These are phyloP conservation scores for Arrhamphus sclerolepis DNA, from an alignment of 2,797 vertebrate species.

Conservation along the genomic window DNA sequence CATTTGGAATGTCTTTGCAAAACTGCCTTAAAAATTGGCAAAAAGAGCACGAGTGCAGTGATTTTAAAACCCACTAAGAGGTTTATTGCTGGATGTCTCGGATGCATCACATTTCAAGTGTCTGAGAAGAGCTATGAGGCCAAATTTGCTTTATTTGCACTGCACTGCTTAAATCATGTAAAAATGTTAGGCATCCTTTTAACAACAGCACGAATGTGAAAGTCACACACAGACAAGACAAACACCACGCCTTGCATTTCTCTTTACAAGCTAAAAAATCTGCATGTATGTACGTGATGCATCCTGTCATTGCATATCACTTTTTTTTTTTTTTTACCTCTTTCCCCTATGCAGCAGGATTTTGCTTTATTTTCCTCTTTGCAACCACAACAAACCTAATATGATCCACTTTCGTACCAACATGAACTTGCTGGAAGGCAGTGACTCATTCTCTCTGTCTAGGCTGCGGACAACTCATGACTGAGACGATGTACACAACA, in stretches of 20 bases:
- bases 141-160: no score
- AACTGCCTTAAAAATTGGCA: slow-evolving; percentile 23
- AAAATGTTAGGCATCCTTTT: no score
- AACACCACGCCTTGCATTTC: no score
- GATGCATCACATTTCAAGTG: not conserved
- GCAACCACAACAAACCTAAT: slow-evolving; percentile 22
- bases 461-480: slow-evolving; percentile 30
- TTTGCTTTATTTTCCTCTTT: slow-evolving; percentile 20
- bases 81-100: not conserved
- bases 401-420: slow-evolving; percentile 26
- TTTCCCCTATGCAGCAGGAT: not conserved
- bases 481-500: slow-evolving; percentile 9
- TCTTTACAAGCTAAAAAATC: not conserved
- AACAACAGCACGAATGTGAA: no score
- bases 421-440: slow-evolving; percentile 24
- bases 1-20: slow-evolving; percentile 32
- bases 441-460: slow-evolving; percentile 47
- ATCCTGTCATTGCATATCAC: slow-evolving; percentile 4
- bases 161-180: no score
- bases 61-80: not conserved
- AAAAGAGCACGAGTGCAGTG: not conserved
- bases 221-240: no score
- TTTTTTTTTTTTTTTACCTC: slow-evolving; percentile 4
- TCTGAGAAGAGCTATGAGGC: not conserved
- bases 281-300: not conserved